These are phyloP conservation scores for Nomada lathburiana DNA, from an alignment of 2,888 invertebrate species.

Conservation along the genomic window DNA sequence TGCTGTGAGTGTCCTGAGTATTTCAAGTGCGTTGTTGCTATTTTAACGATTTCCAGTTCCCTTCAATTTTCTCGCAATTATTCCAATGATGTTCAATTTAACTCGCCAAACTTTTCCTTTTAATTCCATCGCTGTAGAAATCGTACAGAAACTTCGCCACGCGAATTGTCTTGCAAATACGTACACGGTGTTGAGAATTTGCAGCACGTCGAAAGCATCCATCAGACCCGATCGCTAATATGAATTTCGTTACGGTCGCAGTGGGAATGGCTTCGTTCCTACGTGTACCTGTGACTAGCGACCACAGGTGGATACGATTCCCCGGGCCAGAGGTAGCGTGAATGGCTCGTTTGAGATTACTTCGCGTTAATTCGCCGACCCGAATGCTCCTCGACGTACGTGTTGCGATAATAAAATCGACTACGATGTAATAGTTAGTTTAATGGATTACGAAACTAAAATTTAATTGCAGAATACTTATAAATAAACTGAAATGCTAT, in stretches of 20 bases:
- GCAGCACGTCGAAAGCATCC: constrained; percentile 40
- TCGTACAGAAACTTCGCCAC: too few relatives aligned
- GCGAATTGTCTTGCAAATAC: too few relatives aligned
- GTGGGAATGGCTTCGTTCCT: constrained; percentile 42
- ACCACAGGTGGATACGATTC: constrained; percentile 51
- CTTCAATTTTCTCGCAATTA: background rate
- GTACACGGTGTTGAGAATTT: background rate
- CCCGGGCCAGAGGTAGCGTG: constrained; percentile 7
- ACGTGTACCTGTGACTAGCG: constrained; percentile 29
- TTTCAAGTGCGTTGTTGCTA: background rate
- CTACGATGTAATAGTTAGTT: background rate
- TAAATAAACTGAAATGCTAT: too few relatives aligned
- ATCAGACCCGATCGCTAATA: constrained; percentile 43
- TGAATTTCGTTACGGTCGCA: constrained; percentile 42
- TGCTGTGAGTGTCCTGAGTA: background rate
- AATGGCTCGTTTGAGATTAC: constrained; percentile 47
- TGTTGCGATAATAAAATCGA: constrained; percentile 29
- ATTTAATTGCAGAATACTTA: background rate
- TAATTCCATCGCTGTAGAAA: background rate
- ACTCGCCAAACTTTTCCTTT: background rate
- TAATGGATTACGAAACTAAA: background rate
- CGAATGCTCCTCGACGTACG: constrained; percentile 21
- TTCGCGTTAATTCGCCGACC: constrained; percentile 31
- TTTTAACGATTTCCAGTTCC: background rate
- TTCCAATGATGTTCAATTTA: background rate